Conservation (phyloP, 1,140 invertebrate genomes). For the Macrobrachium rosenbergii region DNA sequence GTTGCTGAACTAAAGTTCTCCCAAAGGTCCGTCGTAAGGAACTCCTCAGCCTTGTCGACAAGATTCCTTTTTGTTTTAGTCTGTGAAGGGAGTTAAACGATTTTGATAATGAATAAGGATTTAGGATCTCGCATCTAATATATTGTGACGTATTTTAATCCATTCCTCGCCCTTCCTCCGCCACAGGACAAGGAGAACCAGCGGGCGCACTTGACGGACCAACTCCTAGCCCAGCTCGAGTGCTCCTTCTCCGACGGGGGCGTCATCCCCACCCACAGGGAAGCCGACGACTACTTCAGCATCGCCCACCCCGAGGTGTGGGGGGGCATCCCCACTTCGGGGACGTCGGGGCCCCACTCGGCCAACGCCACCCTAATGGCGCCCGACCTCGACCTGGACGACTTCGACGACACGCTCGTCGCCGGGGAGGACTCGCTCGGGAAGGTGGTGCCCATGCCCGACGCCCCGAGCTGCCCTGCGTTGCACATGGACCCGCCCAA, state of each 20-base stretch:
- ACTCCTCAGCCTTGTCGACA: too few relatives aligned
- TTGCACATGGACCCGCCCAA: conserved; percentile 37
- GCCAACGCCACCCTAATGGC: conserved; percentile 48
- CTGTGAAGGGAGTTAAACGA: too few relatives aligned
- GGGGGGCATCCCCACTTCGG: conserved; percentile 34
- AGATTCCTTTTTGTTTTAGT: too few relatives aligned
- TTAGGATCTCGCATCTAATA: too few relatives aligned
- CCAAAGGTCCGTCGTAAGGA: too few relatives aligned
- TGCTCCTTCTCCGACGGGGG: conserved; percentile 42
- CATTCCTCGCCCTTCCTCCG: too few relatives aligned
- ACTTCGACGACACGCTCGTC: conserved; percentile 40
- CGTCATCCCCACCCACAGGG: conserved; percentile 32
- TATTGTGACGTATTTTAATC: too few relatives aligned
- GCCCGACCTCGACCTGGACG: conserved; percentile 43
- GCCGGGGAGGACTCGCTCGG: conserved; percentile 30
- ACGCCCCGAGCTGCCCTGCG: neutral
- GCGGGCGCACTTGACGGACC: conserved; percentile 44
- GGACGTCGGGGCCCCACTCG: neutral
- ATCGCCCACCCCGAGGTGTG: conserved; percentile 59
- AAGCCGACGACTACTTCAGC: conserved; percentile 52
- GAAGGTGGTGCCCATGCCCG: conserved; percentile 28
- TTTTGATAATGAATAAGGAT: too few relatives aligned
- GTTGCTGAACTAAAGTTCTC: too few relatives aligned
- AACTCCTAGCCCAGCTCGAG: conserved; percentile 52
- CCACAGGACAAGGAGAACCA: conserved; percentile 39